phyloP scores from a whole-genome alignment of 2,888 invertebrate genomes.

The Epistrophella euchroma region DNA sequence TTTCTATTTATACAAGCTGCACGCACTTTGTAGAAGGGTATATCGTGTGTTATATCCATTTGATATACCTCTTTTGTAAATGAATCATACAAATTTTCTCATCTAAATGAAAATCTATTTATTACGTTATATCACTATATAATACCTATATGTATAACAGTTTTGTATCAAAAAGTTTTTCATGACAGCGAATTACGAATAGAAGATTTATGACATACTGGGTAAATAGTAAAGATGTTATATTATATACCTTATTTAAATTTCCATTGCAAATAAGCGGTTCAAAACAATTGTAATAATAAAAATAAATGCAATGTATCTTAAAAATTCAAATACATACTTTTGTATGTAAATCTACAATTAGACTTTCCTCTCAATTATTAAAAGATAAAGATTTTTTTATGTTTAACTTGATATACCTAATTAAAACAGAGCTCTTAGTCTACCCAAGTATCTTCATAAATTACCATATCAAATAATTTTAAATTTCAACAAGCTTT shows the following conservation, averaged over 20 bases:
- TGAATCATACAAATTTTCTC: constrained; percentile 18
- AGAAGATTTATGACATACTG: neutral
- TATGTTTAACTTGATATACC: constrained; percentile 13
- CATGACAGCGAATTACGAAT: neutral
- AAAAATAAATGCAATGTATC: neutral
- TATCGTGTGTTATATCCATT: constrained; percentile 13
- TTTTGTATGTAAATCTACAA: too few species aligned
- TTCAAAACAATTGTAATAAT: neutral
- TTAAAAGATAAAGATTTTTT: neutral
- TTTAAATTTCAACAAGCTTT: constrained; percentile 10
- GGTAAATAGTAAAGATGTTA: too few species aligned
- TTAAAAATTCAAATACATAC: neutral
- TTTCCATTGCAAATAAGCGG: too few species aligned
- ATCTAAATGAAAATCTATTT: constrained; percentile 12
- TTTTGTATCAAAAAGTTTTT: neutral
- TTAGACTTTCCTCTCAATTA: neutral
- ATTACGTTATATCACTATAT: neutral
- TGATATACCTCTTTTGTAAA: neutral
- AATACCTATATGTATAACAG: too few species aligned
- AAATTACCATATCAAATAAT: constrained; percentile 3
- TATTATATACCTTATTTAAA: too few species aligned
- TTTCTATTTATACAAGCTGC: neutral
- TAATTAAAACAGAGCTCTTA: neutral
- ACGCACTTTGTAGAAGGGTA: neutral
- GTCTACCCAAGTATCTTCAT: constrained; percentile 13